phyloP scores from a whole-genome alignment of 2,888 invertebrate genomes.

The Teleogryllus oceanicus region DNA sequence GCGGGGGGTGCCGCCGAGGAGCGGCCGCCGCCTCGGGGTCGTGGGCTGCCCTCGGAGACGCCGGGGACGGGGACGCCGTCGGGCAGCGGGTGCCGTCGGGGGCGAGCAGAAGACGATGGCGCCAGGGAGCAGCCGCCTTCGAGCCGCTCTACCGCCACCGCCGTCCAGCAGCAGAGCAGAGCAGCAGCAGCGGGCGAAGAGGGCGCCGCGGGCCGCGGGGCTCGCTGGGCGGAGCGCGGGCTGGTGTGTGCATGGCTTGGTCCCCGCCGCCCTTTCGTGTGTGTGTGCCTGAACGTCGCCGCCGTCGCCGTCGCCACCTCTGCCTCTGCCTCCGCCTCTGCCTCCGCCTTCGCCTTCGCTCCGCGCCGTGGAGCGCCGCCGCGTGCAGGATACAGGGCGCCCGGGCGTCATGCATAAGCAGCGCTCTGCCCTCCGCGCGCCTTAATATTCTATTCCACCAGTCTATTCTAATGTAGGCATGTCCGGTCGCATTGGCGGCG shows the following conservation, averaged over 20 bases:
- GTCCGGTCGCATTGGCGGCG: not conserved
- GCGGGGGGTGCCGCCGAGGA: constrained; percentile 22
- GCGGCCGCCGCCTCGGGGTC: not conserved
- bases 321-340: not conserved
- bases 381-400: not conserved
- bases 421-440: too few relatives aligned
- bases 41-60: not conserved
- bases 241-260: not conserved
- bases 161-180: not conserved
- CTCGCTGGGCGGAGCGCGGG: not conserved
- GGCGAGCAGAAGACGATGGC: not conserved
- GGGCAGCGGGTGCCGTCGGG: not conserved
- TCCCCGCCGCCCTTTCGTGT: not conserved
- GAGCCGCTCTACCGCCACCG: not conserved
- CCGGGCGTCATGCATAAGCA: not conserved
- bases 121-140: not conserved
- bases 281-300: constrained; percentile 18
- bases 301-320: constrained; percentile 1
- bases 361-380: not conserved
- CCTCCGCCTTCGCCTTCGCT: not conserved
- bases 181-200: not conserved
- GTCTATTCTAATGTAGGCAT: not conserved
- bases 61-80: not conserved
- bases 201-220: not conserved
- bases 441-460: too few relatives aligned